Percentiles rank a stretch among this genome's conserved stretches.
phyloP scores from a whole-genome alignment of 2,113 vertebrate species.

The Zeus faber region DNA sequence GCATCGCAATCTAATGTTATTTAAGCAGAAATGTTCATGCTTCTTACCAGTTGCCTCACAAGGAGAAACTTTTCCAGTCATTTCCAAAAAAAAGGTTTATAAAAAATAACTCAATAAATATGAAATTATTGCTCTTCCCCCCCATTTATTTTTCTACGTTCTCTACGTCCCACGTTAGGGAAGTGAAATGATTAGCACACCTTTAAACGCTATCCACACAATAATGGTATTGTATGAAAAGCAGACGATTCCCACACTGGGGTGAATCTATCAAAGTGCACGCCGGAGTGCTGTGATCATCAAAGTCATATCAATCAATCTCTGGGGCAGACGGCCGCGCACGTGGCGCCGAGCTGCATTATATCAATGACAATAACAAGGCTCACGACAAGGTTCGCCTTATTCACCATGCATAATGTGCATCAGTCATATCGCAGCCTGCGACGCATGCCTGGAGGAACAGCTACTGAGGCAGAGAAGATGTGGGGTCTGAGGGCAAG shows the following conservation, averaged over 20 bases:
- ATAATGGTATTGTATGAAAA: no score
- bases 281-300: slow-evolving; percentile 4
- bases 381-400: slow-evolving; percentile 30
- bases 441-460: slow-evolving; percentile 34
- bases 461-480: slow-evolving; percentile 33
- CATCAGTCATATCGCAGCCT: slow-evolving; percentile 20
- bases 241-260: neutral
- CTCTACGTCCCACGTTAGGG: no score
- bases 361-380: slow-evolving; percentile 58
- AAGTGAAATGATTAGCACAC: no score
- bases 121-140: no score
- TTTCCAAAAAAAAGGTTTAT: no score
- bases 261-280: neutral
- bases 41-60: no score
- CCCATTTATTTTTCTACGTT: no score
- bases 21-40: no score
- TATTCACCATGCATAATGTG: slow-evolving; percentile 37
- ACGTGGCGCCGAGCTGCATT: slow-evolving; percentile 34
- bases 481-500: slow-evolving; percentile 20
- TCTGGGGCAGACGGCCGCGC: slow-evolving; percentile 28
- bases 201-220: no score
- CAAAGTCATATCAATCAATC: slow-evolving; percentile 26
- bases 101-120: no score
- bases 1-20: no score
- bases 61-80: no score